phyloP scores from a whole-genome alignment of 1,140 invertebrate species.

The Drosophila truncata region DNA sequence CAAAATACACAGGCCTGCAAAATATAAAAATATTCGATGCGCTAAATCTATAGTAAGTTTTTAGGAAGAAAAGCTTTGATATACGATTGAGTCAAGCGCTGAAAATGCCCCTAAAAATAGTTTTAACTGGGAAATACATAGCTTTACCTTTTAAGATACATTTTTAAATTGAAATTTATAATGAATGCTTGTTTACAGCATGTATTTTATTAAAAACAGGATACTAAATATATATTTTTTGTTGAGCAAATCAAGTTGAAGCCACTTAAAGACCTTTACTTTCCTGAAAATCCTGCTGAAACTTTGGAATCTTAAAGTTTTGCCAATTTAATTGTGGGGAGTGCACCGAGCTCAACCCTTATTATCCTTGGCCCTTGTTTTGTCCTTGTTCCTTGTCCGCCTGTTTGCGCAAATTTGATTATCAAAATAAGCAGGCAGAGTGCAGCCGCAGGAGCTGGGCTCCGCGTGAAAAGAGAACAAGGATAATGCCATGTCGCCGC shows the following conservation, averaged over 20 bases:
- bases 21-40: too few relatives aligned
- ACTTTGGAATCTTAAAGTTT: constrained; percentile 2
- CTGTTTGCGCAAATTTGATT: constrained; percentile 83
- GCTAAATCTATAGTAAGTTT: too few relatives aligned
- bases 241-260: neutral
- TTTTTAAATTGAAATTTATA: too few relatives aligned
- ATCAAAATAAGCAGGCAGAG: constrained; percentile 64
- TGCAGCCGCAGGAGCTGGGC: constrained; percentile 7
- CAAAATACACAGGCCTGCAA: neutral
- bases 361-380: constrained; percentile 36
- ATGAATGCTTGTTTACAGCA: neutral
- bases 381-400: constrained; percentile 35
- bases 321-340: constrained; percentile 48
- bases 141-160: too few relatives aligned
- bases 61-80: too few relatives aligned
- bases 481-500: constrained; percentile 75
- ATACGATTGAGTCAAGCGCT: too few relatives aligned
- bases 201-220: neutral
- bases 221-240: neutral
- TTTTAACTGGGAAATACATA: neutral
- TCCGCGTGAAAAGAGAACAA: constrained; percentile 8
- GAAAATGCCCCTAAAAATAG: neutral
- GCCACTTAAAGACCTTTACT: neutral
- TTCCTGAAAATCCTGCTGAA: neutral
- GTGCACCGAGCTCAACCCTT: constrained; percentile 36